Evolutionary conservation across 2,797 vertebrate species (phyloP).

Genomic region (Urosaurus nigricauda): DNA sequence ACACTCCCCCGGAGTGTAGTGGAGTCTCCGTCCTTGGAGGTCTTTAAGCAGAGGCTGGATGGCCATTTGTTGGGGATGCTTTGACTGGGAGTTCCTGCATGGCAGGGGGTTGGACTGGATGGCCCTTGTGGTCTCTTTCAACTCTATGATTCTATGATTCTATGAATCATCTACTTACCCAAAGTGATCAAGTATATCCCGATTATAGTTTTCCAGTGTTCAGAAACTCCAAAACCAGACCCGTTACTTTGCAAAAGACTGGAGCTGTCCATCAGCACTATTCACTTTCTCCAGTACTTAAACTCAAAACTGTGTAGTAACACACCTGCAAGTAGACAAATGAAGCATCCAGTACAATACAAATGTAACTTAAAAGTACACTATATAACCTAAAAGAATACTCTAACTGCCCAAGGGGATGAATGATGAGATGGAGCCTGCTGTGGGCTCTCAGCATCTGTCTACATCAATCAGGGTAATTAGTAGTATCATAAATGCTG

Average conservation of each 20-base stretch:
- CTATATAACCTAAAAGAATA: neutral
- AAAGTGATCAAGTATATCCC: conserved; percentile 46
- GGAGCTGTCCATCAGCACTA: conserved; percentile 24
- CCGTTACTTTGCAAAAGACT: conserved; percentile 16
- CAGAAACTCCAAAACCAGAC: conserved; percentile 32
- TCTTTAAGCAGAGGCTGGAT: too few species aligned
- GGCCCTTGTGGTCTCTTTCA: too few species aligned
- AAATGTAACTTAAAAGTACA: neutral
- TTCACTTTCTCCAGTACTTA: neutral
- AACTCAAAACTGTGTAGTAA: neutral
- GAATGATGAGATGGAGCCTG: neutral
- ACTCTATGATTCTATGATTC: too few species aligned
- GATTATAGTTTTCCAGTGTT: conserved; percentile 28
- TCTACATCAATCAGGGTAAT: neutral
- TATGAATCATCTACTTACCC: conserved; percentile 52
- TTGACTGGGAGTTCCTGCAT: too few species aligned
- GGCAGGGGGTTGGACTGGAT: too few species aligned
- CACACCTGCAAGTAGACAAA: neutral
- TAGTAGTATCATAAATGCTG: neutral
- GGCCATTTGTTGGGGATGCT: too few species aligned
- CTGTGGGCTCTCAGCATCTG: neutral
- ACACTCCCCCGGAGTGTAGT: too few species aligned
- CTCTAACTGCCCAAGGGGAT: neutral
- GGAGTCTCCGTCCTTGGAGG: too few species aligned
- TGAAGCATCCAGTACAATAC: neutral